phyloP scores from a whole-genome alignment of 2,797 vertebrate species.

The Spinibarbus caldwelli region DNA sequence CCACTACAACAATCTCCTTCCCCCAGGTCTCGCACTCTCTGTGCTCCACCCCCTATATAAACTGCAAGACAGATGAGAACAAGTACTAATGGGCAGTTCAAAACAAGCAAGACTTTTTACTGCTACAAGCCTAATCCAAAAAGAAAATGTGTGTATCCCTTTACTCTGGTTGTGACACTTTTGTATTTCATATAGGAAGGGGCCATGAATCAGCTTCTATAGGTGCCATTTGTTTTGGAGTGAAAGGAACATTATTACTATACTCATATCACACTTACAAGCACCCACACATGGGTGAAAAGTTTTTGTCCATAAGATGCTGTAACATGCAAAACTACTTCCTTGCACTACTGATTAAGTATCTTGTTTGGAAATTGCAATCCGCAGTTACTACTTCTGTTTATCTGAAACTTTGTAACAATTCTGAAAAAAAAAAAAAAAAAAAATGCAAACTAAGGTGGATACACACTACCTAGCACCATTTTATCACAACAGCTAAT shows the following conservation, averaged over 20 bases:
- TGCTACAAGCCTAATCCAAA: background rate
- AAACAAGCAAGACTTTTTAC: background rate
- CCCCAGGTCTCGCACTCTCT: constrained; percentile 17
- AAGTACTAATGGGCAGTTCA: constrained; percentile 12
- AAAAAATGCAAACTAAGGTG: background rate
- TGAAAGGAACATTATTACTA: background rate
- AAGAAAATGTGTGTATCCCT: background rate
- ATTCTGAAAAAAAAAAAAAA: too few species aligned
- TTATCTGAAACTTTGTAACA: background rate
- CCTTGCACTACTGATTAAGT: background rate
- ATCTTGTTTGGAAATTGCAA: background rate
- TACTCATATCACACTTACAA: background rate
- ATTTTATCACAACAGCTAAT: background rate
- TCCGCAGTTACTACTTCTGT: background rate
- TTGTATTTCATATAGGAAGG: background rate
- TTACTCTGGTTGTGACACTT: constrained; percentile 4
- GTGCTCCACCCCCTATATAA: constrained; percentile 53
- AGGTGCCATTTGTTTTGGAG: background rate
- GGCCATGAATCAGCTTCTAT: background rate
- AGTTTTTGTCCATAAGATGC: background rate
- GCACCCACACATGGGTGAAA: background rate
- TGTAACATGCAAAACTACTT: background rate
- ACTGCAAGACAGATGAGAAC: constrained; percentile 35
- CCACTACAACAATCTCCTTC: constrained; percentile 50
- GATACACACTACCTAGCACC: background rate